phyloP scores from a whole-genome alignment of 2,888 invertebrate species.

The Didymodactylos carnosus region DNA sequence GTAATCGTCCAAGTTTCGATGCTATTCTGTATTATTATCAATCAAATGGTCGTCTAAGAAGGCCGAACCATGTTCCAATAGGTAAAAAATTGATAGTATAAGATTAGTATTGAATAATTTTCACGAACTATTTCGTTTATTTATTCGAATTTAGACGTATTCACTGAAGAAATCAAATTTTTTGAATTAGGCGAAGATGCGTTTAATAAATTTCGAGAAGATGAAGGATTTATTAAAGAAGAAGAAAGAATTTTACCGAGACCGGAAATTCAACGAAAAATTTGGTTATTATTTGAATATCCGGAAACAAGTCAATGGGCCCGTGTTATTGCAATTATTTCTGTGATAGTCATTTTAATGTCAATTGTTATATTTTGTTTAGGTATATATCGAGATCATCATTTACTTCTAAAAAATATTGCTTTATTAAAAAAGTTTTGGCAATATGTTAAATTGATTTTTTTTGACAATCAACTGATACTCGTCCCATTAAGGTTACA shows the following conservation, averaged over 20 bases:
- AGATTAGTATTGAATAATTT: too few relatives aligned
- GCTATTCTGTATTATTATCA: constrained; percentile 98
- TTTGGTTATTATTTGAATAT: constrained; percentile 97
- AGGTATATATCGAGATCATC: too few relatives aligned
- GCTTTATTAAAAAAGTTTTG: too few relatives aligned
- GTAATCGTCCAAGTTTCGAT: constrained; percentile 95
- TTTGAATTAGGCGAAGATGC: constrained; percentile 91
- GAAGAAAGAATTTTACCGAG: constrained; percentile 91
- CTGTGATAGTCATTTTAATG: constrained; percentile 88
- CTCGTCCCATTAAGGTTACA: too few relatives aligned
- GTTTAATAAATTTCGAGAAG: constrained; percentile 45
- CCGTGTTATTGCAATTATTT: constrained; percentile 92
- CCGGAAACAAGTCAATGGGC: constrained; percentile 97
- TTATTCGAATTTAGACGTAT: constrained; percentile 50
- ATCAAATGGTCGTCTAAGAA: constrained; percentile 69
- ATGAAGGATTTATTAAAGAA: constrained; percentile 92
- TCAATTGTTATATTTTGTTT: constrained; percentile 94
- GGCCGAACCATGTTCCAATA: constrained; percentile 85
- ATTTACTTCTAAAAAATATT: too few relatives aligned
- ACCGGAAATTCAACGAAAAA: constrained; percentile 86
- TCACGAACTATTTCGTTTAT: background rate
- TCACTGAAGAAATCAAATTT: constrained; percentile 97
- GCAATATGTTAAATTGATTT: too few relatives aligned
- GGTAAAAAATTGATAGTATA: background rate
- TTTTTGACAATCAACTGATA: too few relatives aligned